Conservation (phyloP, 2,797 vertebrate species). For the Argentina silus region DNA sequence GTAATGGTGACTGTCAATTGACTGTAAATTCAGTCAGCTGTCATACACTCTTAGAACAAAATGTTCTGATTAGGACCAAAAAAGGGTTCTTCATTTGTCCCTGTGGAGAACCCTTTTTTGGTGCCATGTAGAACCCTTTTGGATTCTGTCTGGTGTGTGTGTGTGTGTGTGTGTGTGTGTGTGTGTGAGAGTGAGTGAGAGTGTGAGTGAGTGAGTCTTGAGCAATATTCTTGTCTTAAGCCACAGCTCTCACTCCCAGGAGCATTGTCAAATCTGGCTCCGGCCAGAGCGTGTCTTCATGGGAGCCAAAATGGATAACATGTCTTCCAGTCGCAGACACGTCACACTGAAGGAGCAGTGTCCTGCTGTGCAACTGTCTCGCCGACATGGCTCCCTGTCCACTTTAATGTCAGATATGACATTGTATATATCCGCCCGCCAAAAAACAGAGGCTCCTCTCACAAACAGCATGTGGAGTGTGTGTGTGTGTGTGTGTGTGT, state of each 20-base stretch:
- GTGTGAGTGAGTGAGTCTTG: neutral
- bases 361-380: conserved; percentile 1
- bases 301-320: neutral
- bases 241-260: neutral
- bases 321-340: neutral
- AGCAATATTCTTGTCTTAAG: neutral
- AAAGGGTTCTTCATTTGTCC: no score
- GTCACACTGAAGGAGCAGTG: neutral
- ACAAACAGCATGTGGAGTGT: neutral
- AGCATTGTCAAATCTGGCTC: neutral
- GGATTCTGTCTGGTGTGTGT: no score
- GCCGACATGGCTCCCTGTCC: neutral
- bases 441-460: neutral
- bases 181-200: no score
- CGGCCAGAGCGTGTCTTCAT: neutral
- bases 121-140: no score
- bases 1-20: no score
- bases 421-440: neutral
- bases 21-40: no score
- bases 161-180: no score
- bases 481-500: neutral
- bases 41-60: no score
- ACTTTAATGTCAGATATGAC: neutral
- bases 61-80: no score
- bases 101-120: no score